Conservation (phyloP, 2,888 invertebrate genomes). For the Cryptocheilus praepositus region DNA sequence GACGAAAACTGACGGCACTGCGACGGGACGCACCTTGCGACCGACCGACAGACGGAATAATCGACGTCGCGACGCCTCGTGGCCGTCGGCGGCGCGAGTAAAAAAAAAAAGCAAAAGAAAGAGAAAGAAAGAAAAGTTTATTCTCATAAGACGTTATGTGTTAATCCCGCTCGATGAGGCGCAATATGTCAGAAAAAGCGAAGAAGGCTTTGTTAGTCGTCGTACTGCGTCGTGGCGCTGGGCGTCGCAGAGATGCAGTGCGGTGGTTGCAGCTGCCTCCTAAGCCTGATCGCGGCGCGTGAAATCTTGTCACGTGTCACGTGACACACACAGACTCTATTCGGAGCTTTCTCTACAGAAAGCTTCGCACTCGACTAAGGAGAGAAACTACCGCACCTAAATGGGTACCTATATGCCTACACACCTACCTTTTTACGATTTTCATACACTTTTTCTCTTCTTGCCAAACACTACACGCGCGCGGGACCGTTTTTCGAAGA, state of each 20-base stretch:
- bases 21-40: not conserved
- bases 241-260: conserved; percentile 73
- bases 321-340: conserved; percentile 66
- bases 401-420: conserved; percentile 72
- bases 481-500: not conserved
- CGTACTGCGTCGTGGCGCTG: conserved; percentile 74
- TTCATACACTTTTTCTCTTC: conserved; percentile 36
- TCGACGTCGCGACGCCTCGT: conserved; percentile 3
- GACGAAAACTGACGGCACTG: not conserved
- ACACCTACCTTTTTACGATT: conserved; percentile 67
- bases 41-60: not conserved
- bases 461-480: conserved; percentile 1
- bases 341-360: conserved; percentile 71
- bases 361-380: conserved; percentile 70
- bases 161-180: not conserved
- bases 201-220: conserved; percentile 71
- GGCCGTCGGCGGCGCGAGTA: conserved; percentile 3
- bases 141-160: conserved; percentile 2
- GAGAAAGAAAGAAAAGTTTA: not conserved
- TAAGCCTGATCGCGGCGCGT: conserved; percentile 66
- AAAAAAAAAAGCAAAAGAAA: not conserved
- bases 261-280: conserved; percentile 72
- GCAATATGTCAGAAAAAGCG: conserved; percentile 35
- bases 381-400: conserved; percentile 73
- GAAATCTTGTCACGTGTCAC: conserved; percentile 65